A percentile compares a stretch with the other conserved stretches of the same genome.
Conservation (phyloP, 2,797 vertebrate genomes). For the Limnodromus scolopaceus region DNA sequence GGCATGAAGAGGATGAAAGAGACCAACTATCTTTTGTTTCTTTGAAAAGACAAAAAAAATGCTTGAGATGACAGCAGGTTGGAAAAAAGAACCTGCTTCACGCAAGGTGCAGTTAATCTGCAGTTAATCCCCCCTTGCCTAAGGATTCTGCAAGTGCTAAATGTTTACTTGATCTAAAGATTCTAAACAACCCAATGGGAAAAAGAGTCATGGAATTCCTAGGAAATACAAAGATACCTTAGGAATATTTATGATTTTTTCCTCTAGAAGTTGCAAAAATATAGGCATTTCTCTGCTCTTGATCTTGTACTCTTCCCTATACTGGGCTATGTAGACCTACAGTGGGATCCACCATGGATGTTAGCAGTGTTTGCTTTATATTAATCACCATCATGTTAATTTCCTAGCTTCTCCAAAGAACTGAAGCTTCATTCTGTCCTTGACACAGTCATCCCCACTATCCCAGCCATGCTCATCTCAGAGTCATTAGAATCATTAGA, state of each 20-base stretch:
- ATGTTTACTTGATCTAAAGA: not conserved
- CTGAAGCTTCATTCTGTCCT: not conserved
- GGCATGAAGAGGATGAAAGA: slow-evolving; percentile 42
- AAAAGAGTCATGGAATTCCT: not conserved
- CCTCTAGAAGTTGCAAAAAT: not conserved
- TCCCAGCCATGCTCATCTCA: not conserved
- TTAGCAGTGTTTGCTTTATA: not conserved
- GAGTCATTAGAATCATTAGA: not conserved
- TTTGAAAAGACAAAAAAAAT: slow-evolving; percentile 18
- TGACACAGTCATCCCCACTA: not conserved
- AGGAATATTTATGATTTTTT: not conserved
- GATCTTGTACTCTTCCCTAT: not conserved
- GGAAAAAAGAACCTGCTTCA: slow-evolving; percentile 5
- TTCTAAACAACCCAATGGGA: not conserved
- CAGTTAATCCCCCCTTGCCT: not conserved
- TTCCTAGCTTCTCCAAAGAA: not conserved
- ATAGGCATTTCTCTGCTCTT: not conserved
- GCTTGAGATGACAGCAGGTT: slow-evolving; percentile 3
- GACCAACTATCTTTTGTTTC: not conserved
- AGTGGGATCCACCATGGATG: not conserved
- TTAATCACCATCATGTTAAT: not conserved
- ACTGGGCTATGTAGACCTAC: not conserved
- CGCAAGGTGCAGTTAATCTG: not conserved
- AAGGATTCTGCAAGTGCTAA: not conserved
- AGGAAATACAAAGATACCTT: not conserved